These are phyloP conservation scores for Vidua macroura DNA, from an alignment of 2,113 vertebrate species.

Conservation along the genomic window DNA sequence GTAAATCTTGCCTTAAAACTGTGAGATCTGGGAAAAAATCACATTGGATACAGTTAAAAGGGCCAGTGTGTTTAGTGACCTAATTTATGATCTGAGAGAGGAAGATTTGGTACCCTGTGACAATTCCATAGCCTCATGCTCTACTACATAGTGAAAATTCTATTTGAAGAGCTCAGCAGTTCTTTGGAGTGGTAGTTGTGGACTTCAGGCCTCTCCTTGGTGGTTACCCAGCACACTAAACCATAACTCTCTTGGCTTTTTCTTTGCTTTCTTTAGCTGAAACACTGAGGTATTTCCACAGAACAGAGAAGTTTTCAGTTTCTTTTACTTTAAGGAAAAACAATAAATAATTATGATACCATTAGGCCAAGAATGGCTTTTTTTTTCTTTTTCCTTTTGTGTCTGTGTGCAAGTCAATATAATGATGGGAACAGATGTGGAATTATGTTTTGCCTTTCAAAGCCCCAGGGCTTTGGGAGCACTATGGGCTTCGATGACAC, in stretches of 20 bases:
- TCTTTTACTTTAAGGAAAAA: background rate
- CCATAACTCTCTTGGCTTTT: background rate
- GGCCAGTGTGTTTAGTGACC: background rate
- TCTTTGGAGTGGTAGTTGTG: background rate
- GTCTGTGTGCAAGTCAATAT: background rate
- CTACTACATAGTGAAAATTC: background rate
- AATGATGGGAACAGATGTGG: background rate
- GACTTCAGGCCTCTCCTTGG: background rate
- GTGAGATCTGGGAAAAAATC: background rate
- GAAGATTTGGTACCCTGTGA: background rate
- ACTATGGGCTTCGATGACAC: background rate
- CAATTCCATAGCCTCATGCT: background rate
- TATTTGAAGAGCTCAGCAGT: background rate
- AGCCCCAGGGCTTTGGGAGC: background rate
- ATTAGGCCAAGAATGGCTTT: background rate
- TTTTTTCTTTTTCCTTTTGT: background rate
- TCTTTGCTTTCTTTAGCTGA: background rate
- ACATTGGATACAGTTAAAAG: background rate
- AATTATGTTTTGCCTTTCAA: background rate
- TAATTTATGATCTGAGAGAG: background rate
- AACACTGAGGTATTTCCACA: background rate
- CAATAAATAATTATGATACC: background rate
- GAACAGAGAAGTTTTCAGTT: background rate
- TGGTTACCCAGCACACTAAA: background rate
- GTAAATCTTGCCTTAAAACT: conserved; percentile 23